Base-by-base conservation (phyloP, 2,888 invertebrate genomes). In the Mesoligia furuncula region DNA sequence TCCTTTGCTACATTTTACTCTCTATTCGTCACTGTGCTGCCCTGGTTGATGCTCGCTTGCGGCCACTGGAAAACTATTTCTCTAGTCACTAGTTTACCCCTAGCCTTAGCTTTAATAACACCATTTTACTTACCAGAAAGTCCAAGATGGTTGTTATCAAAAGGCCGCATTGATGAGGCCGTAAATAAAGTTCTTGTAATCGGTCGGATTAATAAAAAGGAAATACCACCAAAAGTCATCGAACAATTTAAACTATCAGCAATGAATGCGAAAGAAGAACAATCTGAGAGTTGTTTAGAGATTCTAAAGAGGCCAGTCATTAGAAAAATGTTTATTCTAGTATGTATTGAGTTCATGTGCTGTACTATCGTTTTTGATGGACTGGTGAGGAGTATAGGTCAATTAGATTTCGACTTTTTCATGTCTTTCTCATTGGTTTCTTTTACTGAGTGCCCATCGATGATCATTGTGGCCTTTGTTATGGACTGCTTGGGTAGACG, bases 341-440 rank as follows among this genome's bases (percentile, higher is more conserved):
- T 92, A 24, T 93, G 93, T 85, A 69, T 94, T n/a, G 90, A 90
- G 70, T 93, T 90, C 72, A 91, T 93, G 90, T 93, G 92, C 72
- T 92, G 93, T 76, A 88, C 87, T 2, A 90, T 94, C 0, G 92
- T 93, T 0, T 94, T 94, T 15, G 94, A 94, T 82, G 92, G 91
- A 24, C 83, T 94, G 57, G 91, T 94, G 1, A 91, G 94, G 77
- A 93, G 92, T 80, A 85, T 94, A 42, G 92, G 92, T 5, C 91
- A 90, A 39, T 77, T 94, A 72, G 90, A 93, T 20, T 94, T 92
- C 36, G 91, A 95, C 79, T 94, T 92, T 75, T 94, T 95, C 73
- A 11, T 93, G n/a, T 94, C 94, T 15, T 94, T 94, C 81, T 92
- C 94, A 0, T 85, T 93, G n/a, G 86, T 94, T 13, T 93, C 93